Percentiles rank a stretch among this genome's conserved stretches.
Evolutionary conservation across 2,888 invertebrate species (phyloP).

Genomic region (Tinea trinotella): DNA sequence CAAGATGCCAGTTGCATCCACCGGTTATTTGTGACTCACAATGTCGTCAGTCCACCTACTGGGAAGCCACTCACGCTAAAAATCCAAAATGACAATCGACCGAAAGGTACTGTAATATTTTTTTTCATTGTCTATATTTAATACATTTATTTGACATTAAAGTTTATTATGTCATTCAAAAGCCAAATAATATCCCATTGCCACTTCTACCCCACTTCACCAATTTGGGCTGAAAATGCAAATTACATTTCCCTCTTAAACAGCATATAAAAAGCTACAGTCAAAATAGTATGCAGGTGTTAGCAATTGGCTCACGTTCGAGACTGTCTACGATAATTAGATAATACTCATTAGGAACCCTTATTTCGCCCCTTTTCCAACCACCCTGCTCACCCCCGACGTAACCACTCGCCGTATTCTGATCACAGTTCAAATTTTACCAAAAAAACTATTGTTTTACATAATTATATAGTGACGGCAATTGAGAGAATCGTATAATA

Average conservation of each 20-base stretch:
- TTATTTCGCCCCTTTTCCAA: neutral
- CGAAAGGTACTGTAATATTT: no score
- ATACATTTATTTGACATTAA: neutral
- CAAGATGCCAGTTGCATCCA: no score
- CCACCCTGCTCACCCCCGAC: constrained; percentile 2
- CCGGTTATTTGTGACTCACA: no score
- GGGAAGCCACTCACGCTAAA: no score
- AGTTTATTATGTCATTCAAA: neutral
- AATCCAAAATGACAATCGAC: no score
- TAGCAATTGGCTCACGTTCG: constrained; percentile 38
- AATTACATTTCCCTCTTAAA: constrained; percentile 21
- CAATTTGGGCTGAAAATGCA: constrained; percentile 1
- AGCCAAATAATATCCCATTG: neutral
- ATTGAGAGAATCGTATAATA: no score
- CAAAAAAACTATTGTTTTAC: no score
- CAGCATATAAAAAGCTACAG: constrained; percentile 21
- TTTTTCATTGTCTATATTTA: no score
- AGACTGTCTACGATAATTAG: constrained; percentile 35
- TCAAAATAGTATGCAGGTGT: constrained; percentile 35
- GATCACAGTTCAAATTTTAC: neutral
- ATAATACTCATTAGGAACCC: constrained; percentile 38
- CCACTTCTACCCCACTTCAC: neutral
- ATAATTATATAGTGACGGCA: no score
- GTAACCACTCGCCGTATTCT: neutral
- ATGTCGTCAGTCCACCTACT: no score